A percentile compares a stretch with the other conserved stretches of the same genome.
These are phyloP conservation scores for Bubo blakistoni DNA, from an alignment of 2,113 vertebrate genomes.

Conservation along the genomic window DNA sequence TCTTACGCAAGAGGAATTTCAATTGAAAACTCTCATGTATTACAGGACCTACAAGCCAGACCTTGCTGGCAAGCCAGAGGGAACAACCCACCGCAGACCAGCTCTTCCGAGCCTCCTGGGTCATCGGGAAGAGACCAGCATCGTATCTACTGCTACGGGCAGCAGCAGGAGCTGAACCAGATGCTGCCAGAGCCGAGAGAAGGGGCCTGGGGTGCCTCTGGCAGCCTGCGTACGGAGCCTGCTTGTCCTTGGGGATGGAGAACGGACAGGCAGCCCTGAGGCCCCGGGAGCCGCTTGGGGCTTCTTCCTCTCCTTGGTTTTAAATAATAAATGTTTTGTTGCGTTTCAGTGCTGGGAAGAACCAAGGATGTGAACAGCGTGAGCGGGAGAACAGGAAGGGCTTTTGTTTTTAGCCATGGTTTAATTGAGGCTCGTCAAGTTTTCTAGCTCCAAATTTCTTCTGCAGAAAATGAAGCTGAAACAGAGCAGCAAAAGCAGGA, in stretches of 20 bases:
- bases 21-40: accelerated
- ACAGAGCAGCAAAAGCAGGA: background rate
- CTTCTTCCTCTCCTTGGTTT: background rate
- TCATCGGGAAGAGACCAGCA: background rate
- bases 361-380: background rate
- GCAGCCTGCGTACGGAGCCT: background rate
- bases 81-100: background rate
- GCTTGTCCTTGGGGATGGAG: background rate
- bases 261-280: background rate
- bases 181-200: background rate
- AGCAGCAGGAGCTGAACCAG: background rate
- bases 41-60: background rate
- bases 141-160: accelerated
- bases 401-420: background rate
- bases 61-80: background rate
- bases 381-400: background rate
- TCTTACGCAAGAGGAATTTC: background rate
- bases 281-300: accelerated
- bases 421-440: background rate
- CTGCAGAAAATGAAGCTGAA: background rate
- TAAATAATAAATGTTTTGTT: background rate
- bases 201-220: background rate
- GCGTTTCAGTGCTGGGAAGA: background rate
- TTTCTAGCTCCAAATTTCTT: background rate
- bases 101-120: background rate